A percentile compares a stretch with the other conserved stretches of the same genome.
Conservation (phyloP, 2,797 vertebrate species). For the Manis javanica region DNA sequence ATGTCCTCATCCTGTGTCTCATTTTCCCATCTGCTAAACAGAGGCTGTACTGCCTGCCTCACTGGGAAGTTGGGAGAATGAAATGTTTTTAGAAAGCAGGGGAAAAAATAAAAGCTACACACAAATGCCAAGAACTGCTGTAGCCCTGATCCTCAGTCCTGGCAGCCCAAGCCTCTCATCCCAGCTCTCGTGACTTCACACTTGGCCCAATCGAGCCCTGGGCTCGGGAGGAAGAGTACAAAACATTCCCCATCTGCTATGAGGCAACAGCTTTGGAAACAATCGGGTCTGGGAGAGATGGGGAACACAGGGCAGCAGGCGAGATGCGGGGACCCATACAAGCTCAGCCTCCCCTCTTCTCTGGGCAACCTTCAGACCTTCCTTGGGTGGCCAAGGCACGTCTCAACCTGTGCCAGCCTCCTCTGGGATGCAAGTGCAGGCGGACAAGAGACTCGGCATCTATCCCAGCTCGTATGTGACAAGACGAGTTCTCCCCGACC, state of each 20-base stretch:
- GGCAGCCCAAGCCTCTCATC: not conserved
- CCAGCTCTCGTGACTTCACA: conserved; percentile 12
- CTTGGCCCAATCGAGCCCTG: not conserved
- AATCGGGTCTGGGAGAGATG: not conserved
- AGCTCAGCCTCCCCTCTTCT: not conserved
- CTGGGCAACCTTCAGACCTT: not conserved
- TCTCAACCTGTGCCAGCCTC: not conserved
- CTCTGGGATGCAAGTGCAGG: accelerated
- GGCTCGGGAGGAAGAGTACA: not conserved
- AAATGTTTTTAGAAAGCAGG: not conserved
- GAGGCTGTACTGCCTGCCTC: not conserved
- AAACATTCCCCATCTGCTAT: not conserved
- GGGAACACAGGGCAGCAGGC: not conserved
- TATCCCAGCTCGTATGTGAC: not conserved
- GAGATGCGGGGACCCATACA: accelerated
- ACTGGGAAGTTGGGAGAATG: not conserved
- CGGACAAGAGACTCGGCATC: not conserved
- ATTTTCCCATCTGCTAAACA: not conserved
- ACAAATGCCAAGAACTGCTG: not conserved
- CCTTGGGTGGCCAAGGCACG: accelerated
- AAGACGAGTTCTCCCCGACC: not conserved
- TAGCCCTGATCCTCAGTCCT: not conserved
- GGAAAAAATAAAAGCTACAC: not conserved
- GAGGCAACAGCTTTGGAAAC: not conserved
- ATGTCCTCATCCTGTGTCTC: not conserved